phyloP scores from a whole-genome alignment of 2,888 invertebrate genomes.

The Trichacis sp. region DNA sequence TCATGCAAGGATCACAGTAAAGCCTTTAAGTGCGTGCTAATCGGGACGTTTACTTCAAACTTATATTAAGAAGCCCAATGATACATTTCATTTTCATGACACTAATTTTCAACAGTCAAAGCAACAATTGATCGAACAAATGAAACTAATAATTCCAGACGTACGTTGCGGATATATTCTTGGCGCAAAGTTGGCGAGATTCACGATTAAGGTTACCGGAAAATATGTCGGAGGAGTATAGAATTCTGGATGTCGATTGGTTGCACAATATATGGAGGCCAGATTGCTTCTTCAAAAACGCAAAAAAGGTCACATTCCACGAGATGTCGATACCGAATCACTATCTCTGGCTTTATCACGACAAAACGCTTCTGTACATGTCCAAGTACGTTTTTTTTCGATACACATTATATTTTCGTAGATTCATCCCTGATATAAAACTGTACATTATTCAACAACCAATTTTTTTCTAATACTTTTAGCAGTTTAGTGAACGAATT shows the following conservation, averaged over 20 bases:
- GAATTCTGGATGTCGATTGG: conserved; percentile 91
- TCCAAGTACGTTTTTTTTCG: conserved; percentile 79
- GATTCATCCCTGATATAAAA: neutral
- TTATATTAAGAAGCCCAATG: too few species aligned
- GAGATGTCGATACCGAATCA: conserved; percentile 96
- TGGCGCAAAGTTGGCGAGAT: conserved; percentile 94
- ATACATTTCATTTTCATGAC: too few species aligned
- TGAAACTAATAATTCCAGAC: conserved; percentile 75
- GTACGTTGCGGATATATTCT: conserved; percentile 91
- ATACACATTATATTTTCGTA: too few species aligned
- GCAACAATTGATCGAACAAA: too few species aligned
- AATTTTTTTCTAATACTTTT: too few species aligned
- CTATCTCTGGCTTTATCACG: conserved; percentile 91
- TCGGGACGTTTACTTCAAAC: too few species aligned
- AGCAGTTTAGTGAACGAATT: too few species aligned
- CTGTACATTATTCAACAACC: too few species aligned
- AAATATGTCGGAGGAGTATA: conserved; percentile 92
- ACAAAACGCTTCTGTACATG: conserved; percentile 92
- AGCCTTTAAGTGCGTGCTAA: too few species aligned
- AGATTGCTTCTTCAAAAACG: conserved; percentile 94
- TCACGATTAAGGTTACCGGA: conserved; percentile 89
- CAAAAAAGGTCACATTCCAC: conserved; percentile 91
- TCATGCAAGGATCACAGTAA: too few species aligned
- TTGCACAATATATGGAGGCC: conserved; percentile 92
- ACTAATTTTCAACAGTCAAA: too few species aligned